Evolutionary conservation across 1,140 invertebrate genomes (phyloP), one percentile per base, ranked within the genome.

Genomic region (Wiebesia pumilae): DNA sequence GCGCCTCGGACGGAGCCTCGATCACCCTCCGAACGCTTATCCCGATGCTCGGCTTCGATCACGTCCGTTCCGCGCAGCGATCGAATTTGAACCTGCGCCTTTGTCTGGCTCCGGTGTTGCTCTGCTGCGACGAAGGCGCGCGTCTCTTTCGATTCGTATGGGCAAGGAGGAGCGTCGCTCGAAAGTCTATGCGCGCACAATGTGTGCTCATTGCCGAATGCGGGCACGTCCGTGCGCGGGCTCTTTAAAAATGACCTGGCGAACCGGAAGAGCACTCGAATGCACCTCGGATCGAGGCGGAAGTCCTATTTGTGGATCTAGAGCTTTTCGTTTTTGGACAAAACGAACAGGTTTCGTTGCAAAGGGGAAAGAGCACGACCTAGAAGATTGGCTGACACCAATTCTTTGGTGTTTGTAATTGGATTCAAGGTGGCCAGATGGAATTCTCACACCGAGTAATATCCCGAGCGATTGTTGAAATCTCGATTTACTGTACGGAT

Each of bases 31-130:
- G 51, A 2, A 7, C 2, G 7, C 19, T 9, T 10, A 2, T 47
- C 2, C 16, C 65, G 27, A 69, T 65, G 16, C 27, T 35, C 38
- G 30, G 2, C 24, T 75, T 85, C 86, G 83, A 69, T 71, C 65
- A 62, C 86, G 86, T 88, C 87, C 87, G 90, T 83, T 87, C 88
- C 87, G 89, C 87, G 69, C 73, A 84, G 87, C 88, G 86, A 88
- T 80, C 84, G 81, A 90, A 89, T 90, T 90, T 90, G 87, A 90
- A 91, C 90, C 90, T 90, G 82, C 40, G 73, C 54, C 30, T 27
- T 43, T 38, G 33, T 21, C 51, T 35, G 0, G 54, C 51, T 7
- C 21, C 10, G 47, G 69, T 4, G 73, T 38, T n/a, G 21, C 1
- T 62, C n/a, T 14, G 65, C 51, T 47, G 14, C n/a, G 1, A 47